phyloP scores from a whole-genome alignment of 1,140 invertebrate genomes.

The Triops longicaudatus region DNA sequence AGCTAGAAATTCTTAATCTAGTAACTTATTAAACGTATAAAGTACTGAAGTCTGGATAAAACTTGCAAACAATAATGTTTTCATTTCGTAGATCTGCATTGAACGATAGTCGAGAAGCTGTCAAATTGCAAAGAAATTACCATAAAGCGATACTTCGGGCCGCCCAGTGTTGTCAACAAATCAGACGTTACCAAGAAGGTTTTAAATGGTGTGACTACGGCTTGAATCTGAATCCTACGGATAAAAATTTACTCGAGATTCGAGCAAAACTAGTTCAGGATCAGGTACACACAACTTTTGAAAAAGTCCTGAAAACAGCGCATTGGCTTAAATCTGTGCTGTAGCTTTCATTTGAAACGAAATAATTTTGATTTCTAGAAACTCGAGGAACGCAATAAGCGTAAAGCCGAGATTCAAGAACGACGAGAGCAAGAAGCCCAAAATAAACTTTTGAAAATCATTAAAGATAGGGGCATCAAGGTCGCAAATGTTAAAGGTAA shows the following conservation, averaged over 20 bases:
- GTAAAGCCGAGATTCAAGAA: conserved; percentile 45
- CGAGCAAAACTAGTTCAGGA: conserved; percentile 48
- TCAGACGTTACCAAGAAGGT: conserved; percentile 61
- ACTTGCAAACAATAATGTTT: background rate
- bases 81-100: conserved; percentile 49
- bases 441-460: conserved; percentile 46
- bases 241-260: conserved; percentile 50
- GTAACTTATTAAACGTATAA: too few relatives aligned
- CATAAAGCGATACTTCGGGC: conserved; percentile 67
- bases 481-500: conserved; percentile 34
- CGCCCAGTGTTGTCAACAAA: conserved; percentile 58
- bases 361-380: conserved; percentile 40
- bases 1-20: too few relatives aligned
- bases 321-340: conserved; percentile 29
- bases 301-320: conserved; percentile 38
- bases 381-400: conserved; percentile 48
- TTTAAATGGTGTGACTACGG: conserved; percentile 63
- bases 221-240: conserved; percentile 46
- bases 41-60: too few relatives aligned
- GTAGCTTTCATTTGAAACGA: background rate
- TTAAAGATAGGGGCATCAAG: conserved; percentile 46
- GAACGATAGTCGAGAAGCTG: conserved; percentile 62
- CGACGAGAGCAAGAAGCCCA: conserved; percentile 41
- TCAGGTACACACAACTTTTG: conserved; percentile 39
- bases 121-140: conserved; percentile 68